phyloP scores from a whole-genome alignment of 2,113 vertebrate genomes.

The Colinus virginianus region DNA sequence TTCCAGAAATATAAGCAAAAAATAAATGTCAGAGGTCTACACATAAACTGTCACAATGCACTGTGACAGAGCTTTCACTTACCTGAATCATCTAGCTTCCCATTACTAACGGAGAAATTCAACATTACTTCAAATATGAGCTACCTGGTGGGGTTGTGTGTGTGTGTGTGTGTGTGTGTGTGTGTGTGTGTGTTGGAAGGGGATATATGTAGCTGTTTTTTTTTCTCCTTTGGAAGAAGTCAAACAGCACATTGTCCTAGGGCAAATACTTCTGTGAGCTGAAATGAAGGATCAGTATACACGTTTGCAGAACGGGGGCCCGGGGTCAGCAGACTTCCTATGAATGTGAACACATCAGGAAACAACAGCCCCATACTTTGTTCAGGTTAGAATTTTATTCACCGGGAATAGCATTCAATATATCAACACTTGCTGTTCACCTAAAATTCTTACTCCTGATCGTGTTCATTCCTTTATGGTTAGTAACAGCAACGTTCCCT shows the following conservation, averaged over 20 bases:
- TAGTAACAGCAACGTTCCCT: constrained; percentile 18
- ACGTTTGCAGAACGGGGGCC: neutral
- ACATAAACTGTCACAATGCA: neutral
- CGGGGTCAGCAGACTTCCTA: constrained; percentile 47
- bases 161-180: too few species aligned
- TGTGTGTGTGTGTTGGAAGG: too few species aligned
- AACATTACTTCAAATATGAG: neutral
- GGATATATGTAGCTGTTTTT: neutral
- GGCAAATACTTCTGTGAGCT: neutral
- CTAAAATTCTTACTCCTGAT: neutral
- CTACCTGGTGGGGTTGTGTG: accelerated
- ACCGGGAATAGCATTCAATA: constrained; percentile 36
- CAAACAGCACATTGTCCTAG: constrained; percentile 31
- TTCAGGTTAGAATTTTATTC: constrained; percentile 38
- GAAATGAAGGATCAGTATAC: neutral
- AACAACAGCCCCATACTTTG: constrained; percentile 24
- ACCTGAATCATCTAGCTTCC: neutral
- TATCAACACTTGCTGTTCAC: constrained; percentile 54
- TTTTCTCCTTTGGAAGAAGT: constrained; percentile 12
- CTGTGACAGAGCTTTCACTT: neutral
- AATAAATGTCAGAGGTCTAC: neutral
- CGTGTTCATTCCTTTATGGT: constrained; percentile 46
- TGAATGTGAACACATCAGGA: neutral
- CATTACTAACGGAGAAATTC: neutral
- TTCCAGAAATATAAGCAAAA: neutral